Evolutionary conservation across 2,113 vertebrate genomes (phyloP), one percentile per base, ranked within the genome.

Genomic region (Porphyrio hochstetteri): DNA sequence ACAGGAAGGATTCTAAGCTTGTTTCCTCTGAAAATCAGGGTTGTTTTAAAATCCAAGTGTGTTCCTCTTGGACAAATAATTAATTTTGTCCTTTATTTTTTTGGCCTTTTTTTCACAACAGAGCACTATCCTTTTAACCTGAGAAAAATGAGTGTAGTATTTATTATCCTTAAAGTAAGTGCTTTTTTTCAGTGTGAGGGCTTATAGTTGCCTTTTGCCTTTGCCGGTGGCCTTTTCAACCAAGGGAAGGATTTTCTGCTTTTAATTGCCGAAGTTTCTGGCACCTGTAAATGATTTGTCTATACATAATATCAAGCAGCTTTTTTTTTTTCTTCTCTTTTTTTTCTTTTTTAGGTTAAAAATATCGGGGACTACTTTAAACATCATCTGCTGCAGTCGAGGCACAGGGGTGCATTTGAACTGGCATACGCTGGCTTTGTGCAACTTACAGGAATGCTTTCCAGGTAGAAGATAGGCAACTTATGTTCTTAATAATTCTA

Each of bases 351-450:
- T 27, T 95, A 99, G 99, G 98, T 99, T 96, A 98, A 98, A 97
- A 98, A 98, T 88, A 98, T 99, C 12, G 99, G 99, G 36, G 96
- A 98, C 88, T 99, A 99, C 96, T 99, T 99, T 96, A 99, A 99
- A 93, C 98, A 98, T 96, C 99, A 99, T 93, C 98, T 99, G 74
- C 98, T 99, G 88, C 99, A 99, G 67, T 99, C 99, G 53, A 99
- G 99, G 83, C 99, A 99, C 96, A 98, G 99, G 88, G 99, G 99
- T 52, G 99, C 99, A 42, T 99, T 99, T 97, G 99, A 99, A 95
- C 93, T 99, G 97, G 99, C 99, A 27, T 99, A 99, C 4, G 98
- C 99, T 97, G 99, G 99, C 86, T 99, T 99, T 79, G 98, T 99
- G 57, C 99, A 98, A 48, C 99, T 99, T 82, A 99, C 98, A 4